These are phyloP conservation scores for Lagopus muta DNA, from an alignment of 2,113 vertebrate genomes.

Conservation along the genomic window DNA sequence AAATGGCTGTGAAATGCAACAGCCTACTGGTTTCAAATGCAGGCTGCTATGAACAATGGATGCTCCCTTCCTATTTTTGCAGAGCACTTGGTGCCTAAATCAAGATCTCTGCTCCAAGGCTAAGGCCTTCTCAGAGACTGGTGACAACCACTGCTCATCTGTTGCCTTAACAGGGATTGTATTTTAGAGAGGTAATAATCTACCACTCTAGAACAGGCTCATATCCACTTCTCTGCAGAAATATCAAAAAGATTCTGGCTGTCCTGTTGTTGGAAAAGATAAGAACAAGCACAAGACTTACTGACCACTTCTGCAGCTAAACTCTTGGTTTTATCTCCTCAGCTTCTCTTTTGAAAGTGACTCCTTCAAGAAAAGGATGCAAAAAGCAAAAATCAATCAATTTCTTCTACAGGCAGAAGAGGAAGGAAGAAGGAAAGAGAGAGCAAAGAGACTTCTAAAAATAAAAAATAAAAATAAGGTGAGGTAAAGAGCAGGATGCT, in stretches of 20 bases:
- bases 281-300: not conserved
- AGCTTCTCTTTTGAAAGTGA: not conserved
- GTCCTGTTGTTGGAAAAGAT: not conserved
- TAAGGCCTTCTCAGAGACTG: not conserved
- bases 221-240: not conserved
- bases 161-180: not conserved
- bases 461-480: not conserved
- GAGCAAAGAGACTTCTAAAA: not conserved
- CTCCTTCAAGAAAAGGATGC: not conserved
- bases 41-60: not conserved
- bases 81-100: not conserved
- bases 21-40: not conserved
- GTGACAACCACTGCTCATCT: not conserved
- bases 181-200: not conserved
- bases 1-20: not conserved
- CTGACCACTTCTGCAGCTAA: not conserved
- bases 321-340: not conserved
- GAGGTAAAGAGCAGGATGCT: not conserved
- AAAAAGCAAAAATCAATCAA: not conserved
- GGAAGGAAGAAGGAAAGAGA: not conserved
- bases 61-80: not conserved
- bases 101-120: not conserved
- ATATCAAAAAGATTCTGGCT: not conserved
- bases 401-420: not conserved
- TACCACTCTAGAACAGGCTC: not conserved